Conservation (phyloP, 2,797 vertebrate genomes). For the Delichon dasypus region DNA sequence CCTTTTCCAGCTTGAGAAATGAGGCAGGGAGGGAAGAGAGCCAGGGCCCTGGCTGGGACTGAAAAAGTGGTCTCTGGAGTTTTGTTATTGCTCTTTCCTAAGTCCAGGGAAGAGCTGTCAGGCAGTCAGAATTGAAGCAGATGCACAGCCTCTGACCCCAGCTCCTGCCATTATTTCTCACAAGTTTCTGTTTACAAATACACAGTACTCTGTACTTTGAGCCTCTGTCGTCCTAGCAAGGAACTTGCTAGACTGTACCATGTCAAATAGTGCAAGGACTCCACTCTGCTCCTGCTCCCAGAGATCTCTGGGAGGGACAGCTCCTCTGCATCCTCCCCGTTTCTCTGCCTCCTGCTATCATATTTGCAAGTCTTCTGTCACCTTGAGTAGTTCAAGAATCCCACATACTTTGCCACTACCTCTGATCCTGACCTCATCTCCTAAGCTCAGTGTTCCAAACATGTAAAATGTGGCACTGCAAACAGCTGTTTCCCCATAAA, state of each 20-base stretch:
- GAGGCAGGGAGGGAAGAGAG: background rate
- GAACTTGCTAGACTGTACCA: background rate
- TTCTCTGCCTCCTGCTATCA: background rate
- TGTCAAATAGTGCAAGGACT: background rate
- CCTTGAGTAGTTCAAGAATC: background rate
- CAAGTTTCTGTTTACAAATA: background rate
- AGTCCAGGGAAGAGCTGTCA: background rate
- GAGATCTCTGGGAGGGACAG: background rate
- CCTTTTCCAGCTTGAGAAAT: background rate
- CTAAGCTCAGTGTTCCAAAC: accelerated
- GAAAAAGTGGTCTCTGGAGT: background rate
- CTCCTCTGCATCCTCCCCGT: background rate
- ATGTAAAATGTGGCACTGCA: background rate
- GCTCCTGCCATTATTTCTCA: background rate
- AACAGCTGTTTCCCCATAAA: background rate
- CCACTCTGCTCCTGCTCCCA: background rate
- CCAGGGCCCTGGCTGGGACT: background rate
- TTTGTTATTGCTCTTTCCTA: background rate
- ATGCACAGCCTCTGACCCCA: background rate
- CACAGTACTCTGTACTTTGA: background rate
- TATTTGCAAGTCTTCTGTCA: background rate
- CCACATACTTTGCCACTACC: background rate
- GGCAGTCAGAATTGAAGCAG: background rate
- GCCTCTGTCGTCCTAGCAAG: background rate
- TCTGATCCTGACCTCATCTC: background rate